Evolutionary conservation across 2,113 vertebrate genomes (phyloP).

Genomic region (Erythrocercus mccallii): DNA sequence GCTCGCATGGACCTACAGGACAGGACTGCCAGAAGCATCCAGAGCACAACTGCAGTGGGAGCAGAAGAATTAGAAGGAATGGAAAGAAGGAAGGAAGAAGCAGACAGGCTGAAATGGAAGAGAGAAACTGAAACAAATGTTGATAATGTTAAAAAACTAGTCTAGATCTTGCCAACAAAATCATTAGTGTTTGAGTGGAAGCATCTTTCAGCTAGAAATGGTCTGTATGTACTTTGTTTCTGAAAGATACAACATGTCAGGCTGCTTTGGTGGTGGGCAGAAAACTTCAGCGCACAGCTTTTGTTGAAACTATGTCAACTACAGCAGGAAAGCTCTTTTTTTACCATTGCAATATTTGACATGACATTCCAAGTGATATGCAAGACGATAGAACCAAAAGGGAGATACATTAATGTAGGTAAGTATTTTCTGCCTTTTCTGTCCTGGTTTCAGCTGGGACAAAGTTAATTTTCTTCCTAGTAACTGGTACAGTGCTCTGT

Average conservation of each 20-base stretch:
- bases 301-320: not conserved
- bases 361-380: not conserved
- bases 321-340: not conserved
- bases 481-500: not conserved
- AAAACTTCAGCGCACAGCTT: not conserved
- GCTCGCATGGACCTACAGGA: fast-evolving
- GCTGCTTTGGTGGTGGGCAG: not conserved
- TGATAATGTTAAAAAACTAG: not conserved
- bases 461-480: not conserved
- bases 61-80: not conserved
- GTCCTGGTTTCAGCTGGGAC: not conserved
- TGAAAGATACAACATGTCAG: not conserved
- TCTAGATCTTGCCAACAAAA: not conserved
- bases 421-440: not conserved
- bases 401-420: not conserved
- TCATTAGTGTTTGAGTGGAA: not conserved
- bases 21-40: not conserved
- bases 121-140: not conserved
- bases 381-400: not conserved
- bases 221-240: not conserved
- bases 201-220: not conserved
- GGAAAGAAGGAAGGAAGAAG: not conserved
- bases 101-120: not conserved
- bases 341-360: not conserved
- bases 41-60: not conserved